Percentiles rank a stretch among this genome's conserved stretches.
Evolutionary conservation across 2,113 vertebrate species (phyloP).

Genomic region (western clawed frog (Xenopus tropicalis)): DNA sequence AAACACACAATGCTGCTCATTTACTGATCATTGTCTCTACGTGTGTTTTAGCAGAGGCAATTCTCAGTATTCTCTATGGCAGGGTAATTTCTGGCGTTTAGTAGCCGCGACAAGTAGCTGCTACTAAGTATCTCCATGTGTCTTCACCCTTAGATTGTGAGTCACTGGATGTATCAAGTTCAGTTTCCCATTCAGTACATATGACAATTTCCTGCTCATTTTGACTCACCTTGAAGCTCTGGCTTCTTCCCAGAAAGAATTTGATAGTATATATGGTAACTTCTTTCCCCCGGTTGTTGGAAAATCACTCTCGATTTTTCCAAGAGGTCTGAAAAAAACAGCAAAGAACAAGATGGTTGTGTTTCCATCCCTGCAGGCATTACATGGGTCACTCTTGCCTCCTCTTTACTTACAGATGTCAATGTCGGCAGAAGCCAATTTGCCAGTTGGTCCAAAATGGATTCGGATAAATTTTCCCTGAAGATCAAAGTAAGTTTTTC

Average conservation of each 20-base stretch:
- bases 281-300: constrained; percentile 86
- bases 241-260: constrained; percentile 91
- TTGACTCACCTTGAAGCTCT: constrained; percentile 78
- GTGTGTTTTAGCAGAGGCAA: too few relatives aligned
- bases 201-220: too few relatives aligned
- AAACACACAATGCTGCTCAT: too few relatives aligned
- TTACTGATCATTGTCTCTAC: too few relatives aligned
- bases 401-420: constrained; percentile 83
- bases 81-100: too few relatives aligned
- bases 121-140: too few relatives aligned
- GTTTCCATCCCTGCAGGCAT: not conserved
- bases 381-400: not conserved
- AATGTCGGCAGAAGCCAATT: constrained; percentile 86
- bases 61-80: too few relatives aligned
- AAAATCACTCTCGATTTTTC: constrained; percentile 97
- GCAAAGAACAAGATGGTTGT: not conserved
- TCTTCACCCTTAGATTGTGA: too few relatives aligned
- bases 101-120: too few relatives aligned
- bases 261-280: constrained; percentile 93
- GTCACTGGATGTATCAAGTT: not conserved
- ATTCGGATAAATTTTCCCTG: constrained; percentile 95
- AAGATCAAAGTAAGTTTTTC: constrained; percentile 25
- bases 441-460: constrained; percentile 87
- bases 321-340: constrained; percentile 73
- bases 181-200: too few relatives aligned